A percentile compares a stretch with the other conserved stretches of the same genome.
phyloP scores from a whole-genome alignment of 2,888 invertebrate genomes.

The Geophilus truncorum region DNA sequence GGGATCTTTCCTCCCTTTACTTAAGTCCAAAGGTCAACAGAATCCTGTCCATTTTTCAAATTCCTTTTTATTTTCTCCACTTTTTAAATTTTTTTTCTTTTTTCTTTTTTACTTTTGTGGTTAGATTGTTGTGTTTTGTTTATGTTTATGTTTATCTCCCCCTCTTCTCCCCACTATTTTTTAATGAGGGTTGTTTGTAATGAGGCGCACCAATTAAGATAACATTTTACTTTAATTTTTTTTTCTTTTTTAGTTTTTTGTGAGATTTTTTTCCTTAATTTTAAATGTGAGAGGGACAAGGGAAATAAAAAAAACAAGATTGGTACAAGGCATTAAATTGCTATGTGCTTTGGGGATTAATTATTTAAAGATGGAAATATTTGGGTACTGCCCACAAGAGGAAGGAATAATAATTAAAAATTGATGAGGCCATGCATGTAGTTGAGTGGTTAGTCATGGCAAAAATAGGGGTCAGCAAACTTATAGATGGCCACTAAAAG shows the following conservation, averaged over 20 bases:
- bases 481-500: too few species aligned
- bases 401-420: neutral
- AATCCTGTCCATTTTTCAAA: conserved; percentile 24
- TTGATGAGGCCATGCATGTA: neutral
- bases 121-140: too few species aligned
- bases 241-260: neutral
- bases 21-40: conserved; percentile 3
- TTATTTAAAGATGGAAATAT: neutral
- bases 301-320: neutral
- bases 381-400: neutral
- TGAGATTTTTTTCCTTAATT: too few species aligned
- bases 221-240: neutral
- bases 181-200: neutral
- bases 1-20: conserved; percentile 2
- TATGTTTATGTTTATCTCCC: too few species aligned
- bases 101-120: neutral
- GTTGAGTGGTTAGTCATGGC: neutral
- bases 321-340: neutral
- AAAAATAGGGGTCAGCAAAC: neutral
- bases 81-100: neutral
- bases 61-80: conserved; percentile 9
- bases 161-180: neutral
- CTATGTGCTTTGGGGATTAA: neutral
- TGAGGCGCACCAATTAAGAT: neutral
- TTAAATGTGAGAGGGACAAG: neutral